Conservation (phyloP, 1,140 invertebrate genomes). For the Argopecten irradians region DNA sequence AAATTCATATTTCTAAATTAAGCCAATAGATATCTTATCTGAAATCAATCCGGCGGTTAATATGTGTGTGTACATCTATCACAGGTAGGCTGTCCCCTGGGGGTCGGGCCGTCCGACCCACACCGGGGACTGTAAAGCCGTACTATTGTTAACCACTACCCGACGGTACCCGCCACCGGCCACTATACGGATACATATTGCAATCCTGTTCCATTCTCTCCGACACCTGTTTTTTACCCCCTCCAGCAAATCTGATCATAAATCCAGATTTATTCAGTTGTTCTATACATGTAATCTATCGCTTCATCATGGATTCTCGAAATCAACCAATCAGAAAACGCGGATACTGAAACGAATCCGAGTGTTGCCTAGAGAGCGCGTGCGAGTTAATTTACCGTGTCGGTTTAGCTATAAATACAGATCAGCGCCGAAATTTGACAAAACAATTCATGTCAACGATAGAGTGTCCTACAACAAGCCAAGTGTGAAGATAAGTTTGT, state of each 20-base stretch:
- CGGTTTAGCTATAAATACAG: constrained; percentile 17
- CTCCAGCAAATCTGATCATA: neutral
- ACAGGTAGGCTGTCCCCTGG: neutral
- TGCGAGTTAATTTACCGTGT: constrained; percentile 10
- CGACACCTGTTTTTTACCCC: neutral
- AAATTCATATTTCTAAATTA: constrained; percentile 19
- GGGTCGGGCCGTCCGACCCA: neutral
- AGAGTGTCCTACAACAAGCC: neutral
- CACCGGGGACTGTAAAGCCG: neutral
- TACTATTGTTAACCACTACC: neutral
- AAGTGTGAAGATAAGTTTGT: neutral
- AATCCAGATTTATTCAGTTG: neutral
- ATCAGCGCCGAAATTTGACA: neutral
- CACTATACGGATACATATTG: neutral
- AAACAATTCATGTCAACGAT: neutral
- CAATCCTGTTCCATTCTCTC: neutral
- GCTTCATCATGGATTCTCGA: neutral
- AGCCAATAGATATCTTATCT: constrained; percentile 10
- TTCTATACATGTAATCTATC: constrained; percentile 11
- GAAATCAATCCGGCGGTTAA: constrained; percentile 21
- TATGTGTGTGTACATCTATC: constrained; percentile 17
- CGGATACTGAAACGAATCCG: neutral
- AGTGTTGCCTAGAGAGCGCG: neutral
- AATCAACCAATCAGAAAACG: constrained; percentile 11
- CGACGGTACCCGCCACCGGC: neutral